Evolutionary conservation across 2,797 vertebrate species (phyloP).

Genomic region (Peromyscus attwateri): DNA sequence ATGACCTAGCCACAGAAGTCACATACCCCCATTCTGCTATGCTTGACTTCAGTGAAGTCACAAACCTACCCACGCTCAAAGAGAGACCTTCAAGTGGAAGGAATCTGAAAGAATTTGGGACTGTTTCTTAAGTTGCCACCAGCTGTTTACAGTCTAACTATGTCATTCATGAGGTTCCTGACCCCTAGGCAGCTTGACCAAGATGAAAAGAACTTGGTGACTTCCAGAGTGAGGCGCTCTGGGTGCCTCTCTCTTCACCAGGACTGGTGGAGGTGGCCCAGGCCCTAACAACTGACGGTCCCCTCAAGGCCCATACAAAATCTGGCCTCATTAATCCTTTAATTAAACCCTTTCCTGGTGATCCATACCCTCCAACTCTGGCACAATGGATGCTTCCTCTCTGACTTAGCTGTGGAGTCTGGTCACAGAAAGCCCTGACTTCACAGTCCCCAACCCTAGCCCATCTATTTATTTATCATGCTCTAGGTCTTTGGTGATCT

Average conservation of each 20-base stretch:
- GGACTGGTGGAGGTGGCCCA: background rate
- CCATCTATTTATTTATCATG: background rate
- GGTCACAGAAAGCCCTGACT: background rate
- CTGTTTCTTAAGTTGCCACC: background rate
- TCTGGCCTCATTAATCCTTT: background rate
- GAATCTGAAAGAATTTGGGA: background rate
- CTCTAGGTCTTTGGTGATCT: background rate
- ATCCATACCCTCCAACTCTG: background rate
- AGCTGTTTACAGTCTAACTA: background rate
- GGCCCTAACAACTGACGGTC: background rate
- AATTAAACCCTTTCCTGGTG: background rate
- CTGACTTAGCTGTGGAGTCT: background rate
- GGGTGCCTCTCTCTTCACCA: background rate
- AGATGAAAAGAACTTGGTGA: slow-evolving; percentile 1
- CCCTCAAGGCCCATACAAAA: background rate
- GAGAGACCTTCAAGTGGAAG: background rate
- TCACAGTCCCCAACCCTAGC: background rate
- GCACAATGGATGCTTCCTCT: background rate
- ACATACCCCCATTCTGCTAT: background rate
- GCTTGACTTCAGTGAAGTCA: background rate
- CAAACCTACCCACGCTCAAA: background rate
- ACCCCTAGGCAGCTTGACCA: background rate
- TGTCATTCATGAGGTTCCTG: background rate
- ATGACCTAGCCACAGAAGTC: background rate
- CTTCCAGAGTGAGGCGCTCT: background rate